Base-by-base conservation (phyloP, 2,113 vertebrate genomes). In the Zonotrichia leucophrys region DNA sequence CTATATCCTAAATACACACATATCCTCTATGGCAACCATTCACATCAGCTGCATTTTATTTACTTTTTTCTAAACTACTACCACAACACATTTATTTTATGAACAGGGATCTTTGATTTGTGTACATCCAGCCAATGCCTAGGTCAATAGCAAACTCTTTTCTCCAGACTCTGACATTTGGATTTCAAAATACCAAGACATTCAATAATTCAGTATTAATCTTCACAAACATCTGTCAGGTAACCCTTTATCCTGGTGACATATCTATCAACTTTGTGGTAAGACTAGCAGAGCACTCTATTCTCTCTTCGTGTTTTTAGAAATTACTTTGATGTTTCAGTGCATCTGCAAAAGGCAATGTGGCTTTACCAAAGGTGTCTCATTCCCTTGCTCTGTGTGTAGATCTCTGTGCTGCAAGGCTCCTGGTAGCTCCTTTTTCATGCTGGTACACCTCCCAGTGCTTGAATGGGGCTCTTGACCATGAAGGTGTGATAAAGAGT, bases 111-210 rank as follows among this genome's bases (percentile, higher is more conserved):
- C 1, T 89, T 81, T 83, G 75, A 56, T 20, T 83, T 81, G 27
- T 5, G 3, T 64, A 81, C 21, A 3, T 76, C 83, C 80, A 89
- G 86, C 75, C 90, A 58, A 67, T 78, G 42, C 47, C 37, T 78
- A 70, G 53, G 49, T 95, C 93, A 93, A 93, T 25, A 96, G 30
- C 18, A 87, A 92, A 89, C 77, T 60, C 23, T 68, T 92, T 94
- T 89, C 83, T 92, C 49, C 56, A 75, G 47, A 77, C 56, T 75
- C 75, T 97, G 96, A 96, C 90, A 96, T 96, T 96, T 95, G 49
- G 85, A 95, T 90, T 93, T 86, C 86, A 94, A 90, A 97, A 96
- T 94, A 93, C 77, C 95, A 97, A 90, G 86, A 69, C 83, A 60
- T 92, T 93, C 64, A 90, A 91, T 22, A 93, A 89, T 90, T 88